Percentiles rank a stretch among this genome's conserved stretches.
These are phyloP conservation scores for Myotis myotis DNA, from an alignment of 2,797 vertebrate species.

Conservation along the genomic window DNA sequence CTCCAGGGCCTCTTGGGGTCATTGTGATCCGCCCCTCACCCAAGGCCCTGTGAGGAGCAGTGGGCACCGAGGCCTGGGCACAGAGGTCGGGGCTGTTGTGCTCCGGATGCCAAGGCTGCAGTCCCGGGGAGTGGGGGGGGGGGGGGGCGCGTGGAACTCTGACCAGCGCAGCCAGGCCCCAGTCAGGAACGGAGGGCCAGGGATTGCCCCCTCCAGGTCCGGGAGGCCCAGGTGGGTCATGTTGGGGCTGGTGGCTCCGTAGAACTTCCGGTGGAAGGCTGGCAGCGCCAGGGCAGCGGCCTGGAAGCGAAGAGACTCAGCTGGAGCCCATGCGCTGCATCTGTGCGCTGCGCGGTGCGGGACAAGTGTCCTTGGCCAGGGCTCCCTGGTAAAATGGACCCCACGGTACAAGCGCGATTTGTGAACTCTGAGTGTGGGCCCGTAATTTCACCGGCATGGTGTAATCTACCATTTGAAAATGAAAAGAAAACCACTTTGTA, in stretches of 20 bases:
- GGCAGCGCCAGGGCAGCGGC: neutral
- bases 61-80: neutral
- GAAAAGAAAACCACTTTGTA: neutral
- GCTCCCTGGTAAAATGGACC: neutral
- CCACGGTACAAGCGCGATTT: neutral
- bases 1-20: neutral
- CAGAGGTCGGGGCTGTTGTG: neutral
- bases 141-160: fast-evolving
- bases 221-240: neutral
- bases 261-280: neutral
- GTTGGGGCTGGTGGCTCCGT: neutral
- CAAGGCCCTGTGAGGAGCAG: neutral
- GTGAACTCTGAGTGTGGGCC: neutral
- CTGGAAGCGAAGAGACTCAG: neutral
- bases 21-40: slow-evolving; percentile 30
- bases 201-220: neutral
- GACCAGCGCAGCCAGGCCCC: neutral
- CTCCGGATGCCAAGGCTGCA: neutral
- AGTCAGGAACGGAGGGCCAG: no score
- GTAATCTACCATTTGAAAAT: neutral
- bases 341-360: neutral
- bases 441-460: neutral
- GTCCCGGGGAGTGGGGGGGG: neutral
- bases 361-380: neutral
- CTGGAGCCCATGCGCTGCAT: neutral